Percentiles rank a stretch among this genome's conserved stretches.
Conservation (phyloP, 2,113 vertebrate genomes). For the Azemiops feae region DNA sequence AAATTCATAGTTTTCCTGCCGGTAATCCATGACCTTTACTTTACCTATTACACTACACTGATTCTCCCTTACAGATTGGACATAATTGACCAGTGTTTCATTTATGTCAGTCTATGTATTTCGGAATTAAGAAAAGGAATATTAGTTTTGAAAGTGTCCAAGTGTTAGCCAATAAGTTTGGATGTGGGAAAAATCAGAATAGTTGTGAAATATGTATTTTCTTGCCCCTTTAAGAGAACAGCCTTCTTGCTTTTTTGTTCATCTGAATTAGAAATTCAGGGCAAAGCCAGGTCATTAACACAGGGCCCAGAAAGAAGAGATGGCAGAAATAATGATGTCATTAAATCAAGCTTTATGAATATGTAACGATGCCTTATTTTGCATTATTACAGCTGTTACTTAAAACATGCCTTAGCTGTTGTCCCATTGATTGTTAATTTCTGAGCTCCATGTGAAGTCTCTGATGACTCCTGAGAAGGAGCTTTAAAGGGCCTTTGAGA, state of each 20-base stretch:
- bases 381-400: constrained; percentile 65
- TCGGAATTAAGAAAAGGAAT: neutral
- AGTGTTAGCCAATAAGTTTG: neutral
- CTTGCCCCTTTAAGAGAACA: neutral
- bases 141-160: neutral
- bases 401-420: constrained; percentile 51
- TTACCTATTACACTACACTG: neutral
- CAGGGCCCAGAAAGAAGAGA: constrained; percentile 58
- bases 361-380: constrained; percentile 68
- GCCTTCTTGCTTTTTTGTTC: constrained; percentile 40
- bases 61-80: neutral
- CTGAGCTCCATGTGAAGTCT: constrained; percentile 22
- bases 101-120: neutral
- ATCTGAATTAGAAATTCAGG: constrained; percentile 51
- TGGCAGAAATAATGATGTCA: constrained; percentile 65
- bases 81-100: neutral
- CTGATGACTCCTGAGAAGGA: constrained; percentile 11
- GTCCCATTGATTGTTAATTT: constrained; percentile 48
- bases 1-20: neutral
- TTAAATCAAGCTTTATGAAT: constrained; percentile 72
- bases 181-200: neutral
- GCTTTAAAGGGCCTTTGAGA: constrained; percentile 41
- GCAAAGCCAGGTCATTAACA: constrained; percentile 66
- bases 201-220: neutral
- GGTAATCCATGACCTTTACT: neutral